Evolutionary conservation across 1,140 invertebrate genomes (phyloP).

Genomic region (Drosophila bocqueti): DNA sequence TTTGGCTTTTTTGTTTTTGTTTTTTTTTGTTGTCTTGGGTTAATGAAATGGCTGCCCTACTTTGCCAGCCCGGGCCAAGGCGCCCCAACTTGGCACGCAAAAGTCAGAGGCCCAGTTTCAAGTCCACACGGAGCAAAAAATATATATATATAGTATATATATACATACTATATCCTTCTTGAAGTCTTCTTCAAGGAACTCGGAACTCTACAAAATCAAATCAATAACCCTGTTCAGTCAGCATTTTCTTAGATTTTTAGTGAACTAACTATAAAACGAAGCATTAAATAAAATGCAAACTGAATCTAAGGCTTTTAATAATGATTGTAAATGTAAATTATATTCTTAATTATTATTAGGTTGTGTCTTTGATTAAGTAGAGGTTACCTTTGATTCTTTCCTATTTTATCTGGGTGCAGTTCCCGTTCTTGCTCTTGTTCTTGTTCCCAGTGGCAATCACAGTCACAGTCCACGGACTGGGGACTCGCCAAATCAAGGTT

Average conservation of each 20-base stretch:
- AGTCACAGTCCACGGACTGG: slow-evolving; percentile 30
- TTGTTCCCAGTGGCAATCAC: slow-evolving; percentile 10
- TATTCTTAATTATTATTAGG: not conserved
- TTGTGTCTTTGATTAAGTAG: not conserved
- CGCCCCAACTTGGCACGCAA: slow-evolving; percentile 54
- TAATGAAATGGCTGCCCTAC: slow-evolving; percentile 75
- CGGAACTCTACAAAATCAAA: not conserved
- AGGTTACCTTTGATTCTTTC: not conserved
- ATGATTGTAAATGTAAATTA: not conserved
- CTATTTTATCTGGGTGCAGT: slow-evolving; percentile 3
- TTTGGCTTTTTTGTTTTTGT: slow-evolving; percentile 2
- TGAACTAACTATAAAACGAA: not conserved
- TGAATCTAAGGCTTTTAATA: not conserved
- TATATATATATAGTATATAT: not conserved
- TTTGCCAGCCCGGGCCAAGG: slow-evolving; percentile 64
- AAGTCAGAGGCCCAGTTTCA: slow-evolving; percentile 45
- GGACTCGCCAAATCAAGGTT: slow-evolving; percentile 74
- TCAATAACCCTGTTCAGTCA: not conserved
- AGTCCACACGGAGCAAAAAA: slow-evolving; percentile 15
- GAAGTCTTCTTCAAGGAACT: slow-evolving; percentile 2
- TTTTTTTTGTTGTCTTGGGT: slow-evolving; percentile 44
- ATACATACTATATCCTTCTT: slow-evolving; percentile 1
- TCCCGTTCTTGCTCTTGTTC: not conserved
- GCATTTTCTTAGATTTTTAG: not conserved
- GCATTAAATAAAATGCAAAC: too few species aligned